Evolutionary conservation across 2,113 vertebrate species (phyloP), one percentile per base, ranked within the genome.

Genomic region (Shinisaurus crocodilurus): DNA sequence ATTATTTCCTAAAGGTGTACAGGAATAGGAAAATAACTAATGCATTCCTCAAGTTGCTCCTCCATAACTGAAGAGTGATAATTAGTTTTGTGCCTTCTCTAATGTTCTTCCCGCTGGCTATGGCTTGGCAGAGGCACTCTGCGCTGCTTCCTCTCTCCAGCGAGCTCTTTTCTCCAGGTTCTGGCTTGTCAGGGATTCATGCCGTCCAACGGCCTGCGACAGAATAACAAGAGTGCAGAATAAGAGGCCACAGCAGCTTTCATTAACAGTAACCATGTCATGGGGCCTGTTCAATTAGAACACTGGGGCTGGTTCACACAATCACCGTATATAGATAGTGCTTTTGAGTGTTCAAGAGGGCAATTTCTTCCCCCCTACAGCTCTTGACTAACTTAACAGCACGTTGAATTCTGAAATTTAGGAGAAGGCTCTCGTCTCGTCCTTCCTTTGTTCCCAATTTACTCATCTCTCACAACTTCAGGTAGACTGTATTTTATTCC

Each of bases 121-220:
- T 0, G 92, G 92, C 90, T 96, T 96, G 74, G 90, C 57, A 85
- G 95, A 12, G 74, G 63, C 5, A 32, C 82, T 92, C 63, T 25
- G 86, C 70, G 32, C 0, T 25, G 88, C 43, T 93, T 96, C 96
- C 0, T 89, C 96, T 95, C 86, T 98, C 97, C 94, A 97, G 15
- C 80, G 97, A 60, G 98, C 98, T 95, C 98, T 99, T 95, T 94
- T 98, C 94, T 98, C 97, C 92, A 99, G 60, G 96, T 99, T 99
- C 0, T 95, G 34, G 40, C 6, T 86, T 0, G 95, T 95, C 90
- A 99, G 96, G 57, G 97, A 95, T 92, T 98, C 98, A 0, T 99
- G 89, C 85, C 98, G 97, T 80, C 92, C 79, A 1, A 70, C 84
- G 85, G 98, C 98, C 99, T 99, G 93, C 65, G 96, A 57, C 27